These are phyloP conservation scores for Climacteris rufus DNA, from an alignment of 2,113 vertebrate genomes.

Conservation along the genomic window DNA sequence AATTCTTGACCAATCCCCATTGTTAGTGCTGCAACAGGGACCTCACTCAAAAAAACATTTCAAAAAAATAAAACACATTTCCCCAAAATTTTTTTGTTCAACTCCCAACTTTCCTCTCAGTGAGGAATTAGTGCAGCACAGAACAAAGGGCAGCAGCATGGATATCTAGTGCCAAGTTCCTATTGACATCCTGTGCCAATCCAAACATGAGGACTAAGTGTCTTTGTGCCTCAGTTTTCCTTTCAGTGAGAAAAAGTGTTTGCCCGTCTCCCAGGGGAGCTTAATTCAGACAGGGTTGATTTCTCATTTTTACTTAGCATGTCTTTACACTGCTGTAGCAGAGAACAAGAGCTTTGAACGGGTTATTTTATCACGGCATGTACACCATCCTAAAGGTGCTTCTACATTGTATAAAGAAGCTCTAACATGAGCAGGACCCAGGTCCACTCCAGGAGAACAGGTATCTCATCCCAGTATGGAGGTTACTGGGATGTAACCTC, in stretches of 20 bases:
- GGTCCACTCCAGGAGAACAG: background rate
- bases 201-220: background rate
- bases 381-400: background rate
- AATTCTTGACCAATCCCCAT: background rate
- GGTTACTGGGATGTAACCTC: no score
- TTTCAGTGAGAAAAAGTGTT: background rate
- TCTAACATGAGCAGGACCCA: background rate
- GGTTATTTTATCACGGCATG: background rate
- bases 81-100: background rate
- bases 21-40: background rate
- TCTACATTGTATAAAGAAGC: background rate
- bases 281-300: background rate
- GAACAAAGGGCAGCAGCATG: background rate
- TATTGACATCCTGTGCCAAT: background rate
- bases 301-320: background rate
- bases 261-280: background rate
- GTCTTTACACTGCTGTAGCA: background rate
- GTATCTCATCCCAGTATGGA: accelerated
- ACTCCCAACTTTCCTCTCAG: background rate
- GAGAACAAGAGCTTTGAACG: background rate
- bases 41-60: background rate
- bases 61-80: background rate
- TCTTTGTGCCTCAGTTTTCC: conserved; percentile 17
- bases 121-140: background rate
- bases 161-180: background rate